phyloP scores from a whole-genome alignment of 2,888 invertebrate species.

The Artemia sinica region DNA sequence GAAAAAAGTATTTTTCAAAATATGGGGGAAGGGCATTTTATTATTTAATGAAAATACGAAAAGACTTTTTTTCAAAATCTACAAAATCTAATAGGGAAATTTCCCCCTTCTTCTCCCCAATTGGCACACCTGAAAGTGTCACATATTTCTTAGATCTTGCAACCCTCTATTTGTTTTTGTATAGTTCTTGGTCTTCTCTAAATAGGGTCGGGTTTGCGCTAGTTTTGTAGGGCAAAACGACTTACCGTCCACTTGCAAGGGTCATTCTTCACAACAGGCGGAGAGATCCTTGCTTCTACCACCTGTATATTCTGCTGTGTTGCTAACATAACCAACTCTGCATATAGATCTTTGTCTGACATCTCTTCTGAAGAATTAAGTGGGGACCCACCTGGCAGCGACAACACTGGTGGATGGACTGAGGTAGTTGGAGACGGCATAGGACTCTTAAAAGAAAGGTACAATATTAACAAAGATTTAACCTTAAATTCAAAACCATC shows the following conservation, averaged over 20 bases:
- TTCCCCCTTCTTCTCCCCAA: no score
- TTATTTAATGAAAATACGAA: no score
- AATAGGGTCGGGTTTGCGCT: no score
- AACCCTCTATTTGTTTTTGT: no score
- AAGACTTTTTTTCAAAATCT: no score
- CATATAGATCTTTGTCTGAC: slow-evolving; percentile 17
- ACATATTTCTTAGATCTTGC: no score
- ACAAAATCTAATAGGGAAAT: no score
- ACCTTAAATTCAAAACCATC: neutral
- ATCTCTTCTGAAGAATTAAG: slow-evolving; percentile 1
- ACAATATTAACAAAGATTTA: neutral
- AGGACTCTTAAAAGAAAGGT: neutral
- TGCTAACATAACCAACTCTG: slow-evolving; percentile 21
- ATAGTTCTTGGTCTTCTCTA: no score
- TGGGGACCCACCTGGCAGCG: neutral
- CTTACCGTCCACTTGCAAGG: slow-evolving; percentile 44
- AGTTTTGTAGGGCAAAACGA: neutral
- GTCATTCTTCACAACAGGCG: slow-evolving; percentile 36
- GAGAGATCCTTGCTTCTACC: slow-evolving; percentile 3
- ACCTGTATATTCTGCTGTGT: slow-evolving; percentile 21
- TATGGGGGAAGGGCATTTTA: no score
- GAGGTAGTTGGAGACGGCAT: neutral
- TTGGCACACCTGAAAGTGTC: no score
- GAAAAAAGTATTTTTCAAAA: no score
- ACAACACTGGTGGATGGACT: neutral